These are phyloP conservation scores for Scaptomyza montana DNA, from an alignment of 1,140 invertebrate species.

Conservation along the genomic window DNA sequence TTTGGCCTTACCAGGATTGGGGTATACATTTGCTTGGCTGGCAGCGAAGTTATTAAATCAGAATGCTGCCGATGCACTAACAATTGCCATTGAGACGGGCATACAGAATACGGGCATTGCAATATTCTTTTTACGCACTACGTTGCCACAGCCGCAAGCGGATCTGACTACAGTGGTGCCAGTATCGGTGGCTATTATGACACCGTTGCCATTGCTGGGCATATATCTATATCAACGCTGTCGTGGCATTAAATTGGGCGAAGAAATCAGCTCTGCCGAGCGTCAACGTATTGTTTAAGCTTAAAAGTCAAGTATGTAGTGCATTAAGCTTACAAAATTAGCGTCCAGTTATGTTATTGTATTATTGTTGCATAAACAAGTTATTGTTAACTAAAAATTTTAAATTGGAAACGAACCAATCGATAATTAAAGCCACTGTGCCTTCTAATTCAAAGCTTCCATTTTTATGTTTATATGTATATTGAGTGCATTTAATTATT, in stretches of 20 bases:
- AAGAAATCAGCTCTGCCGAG: conserved; percentile 27
- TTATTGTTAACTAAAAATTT: too few species aligned
- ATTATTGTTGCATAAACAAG: too few species aligned
- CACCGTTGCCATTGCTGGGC: conserved; percentile 91
- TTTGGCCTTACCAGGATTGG: conserved; percentile 93
- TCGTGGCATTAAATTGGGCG: not conserved
- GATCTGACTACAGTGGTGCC: conserved; percentile 95
- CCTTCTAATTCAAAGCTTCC: too few species aligned
- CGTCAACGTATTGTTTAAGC: conserved; percentile 51
- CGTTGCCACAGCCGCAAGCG: conserved; percentile 88
- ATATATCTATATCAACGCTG: conserved; percentile 67
- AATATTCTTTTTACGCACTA: conserved; percentile 90
- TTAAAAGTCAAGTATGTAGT: not conserved
- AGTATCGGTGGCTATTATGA: conserved; percentile 96
- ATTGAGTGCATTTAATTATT: not conserved
- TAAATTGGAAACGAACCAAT: too few species aligned
- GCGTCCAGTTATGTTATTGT: too few species aligned
- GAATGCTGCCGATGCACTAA: conserved; percentile 88
- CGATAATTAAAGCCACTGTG: too few species aligned
- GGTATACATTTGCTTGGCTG: conserved; percentile 91
- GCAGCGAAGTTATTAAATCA: conserved; percentile 87
- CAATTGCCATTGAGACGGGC: conserved; percentile 96
- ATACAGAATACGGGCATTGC: conserved; percentile 97
- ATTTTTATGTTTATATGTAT: not conserved
- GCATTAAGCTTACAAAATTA: not conserved